Base-by-base conservation (phyloP, 2,113 vertebrate species). In the Orcinus orca region DNA sequence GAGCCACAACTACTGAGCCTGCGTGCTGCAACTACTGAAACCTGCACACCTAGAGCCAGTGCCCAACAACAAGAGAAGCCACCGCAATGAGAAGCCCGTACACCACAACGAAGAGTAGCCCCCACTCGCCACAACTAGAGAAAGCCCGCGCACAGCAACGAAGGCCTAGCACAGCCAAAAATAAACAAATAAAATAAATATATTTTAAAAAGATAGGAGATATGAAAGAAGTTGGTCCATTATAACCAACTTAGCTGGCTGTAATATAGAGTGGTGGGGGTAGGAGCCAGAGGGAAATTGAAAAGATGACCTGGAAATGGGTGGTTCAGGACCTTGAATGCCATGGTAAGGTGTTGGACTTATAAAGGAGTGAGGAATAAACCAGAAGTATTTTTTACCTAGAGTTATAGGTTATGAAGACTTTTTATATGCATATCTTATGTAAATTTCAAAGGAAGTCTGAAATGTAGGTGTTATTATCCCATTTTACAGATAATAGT, bases 391-490 rank as follows among this genome's bases (percentile, higher is more conserved):
- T 87, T 90, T 55, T 55, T 36, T 62, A 50, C 33, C 53, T 18
- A 71, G 55, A 44, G 36, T 47, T 97, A 65, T 26, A 83, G 53
- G 74, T 96, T 81, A 88, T 68, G 68, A 92, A 87, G 33, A 71
- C 53, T 58, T 92, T 85, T 38, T 50, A 67, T 41, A 71, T 67
- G 6, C 5, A 31, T 41, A 53, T 73, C 29, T 55, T 91, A 41
- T 14, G 10, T 80, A 81, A 33, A 77, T 84, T 80, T 88, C 85
- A 94, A 96, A 94, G 29, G 50, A 76, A 76, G 65, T 55, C 88
- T 90, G 21, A 38, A 88, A 92, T 73, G 29, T 77, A 25, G 50
- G 14, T n/a, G 47, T 58, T 68, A 58, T 68, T 71, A 36, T 83
- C 26, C 90, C 73, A 41, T 62, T 97, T 88, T 84, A 81, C 47